Evolutionary conservation across 1,140 invertebrate genomes (phyloP).

Genomic region (Ceratina japonica): DNA sequence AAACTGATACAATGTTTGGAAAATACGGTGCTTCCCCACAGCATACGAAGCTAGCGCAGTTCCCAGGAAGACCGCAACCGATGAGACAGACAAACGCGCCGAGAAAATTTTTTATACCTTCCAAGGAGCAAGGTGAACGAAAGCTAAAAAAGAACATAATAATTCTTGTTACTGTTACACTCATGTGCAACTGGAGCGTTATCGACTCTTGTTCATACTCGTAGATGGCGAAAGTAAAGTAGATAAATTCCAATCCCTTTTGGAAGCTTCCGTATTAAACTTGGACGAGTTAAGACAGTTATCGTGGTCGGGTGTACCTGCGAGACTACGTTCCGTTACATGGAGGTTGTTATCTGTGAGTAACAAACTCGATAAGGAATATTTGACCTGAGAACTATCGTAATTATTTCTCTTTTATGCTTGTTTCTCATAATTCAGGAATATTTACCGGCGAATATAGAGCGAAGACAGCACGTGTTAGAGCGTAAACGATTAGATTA

Average conservation of each 20-base stretch:
- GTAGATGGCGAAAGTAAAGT: slow-evolving; percentile 85
- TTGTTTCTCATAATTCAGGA: slow-evolving; percentile 78
- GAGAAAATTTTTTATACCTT: slow-evolving; percentile 78
- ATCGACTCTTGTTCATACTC: slow-evolving; percentile 24
- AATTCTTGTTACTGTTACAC: no score
- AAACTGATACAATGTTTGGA: slow-evolving; percentile 46
- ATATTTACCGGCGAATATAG: slow-evolving; percentile 94
- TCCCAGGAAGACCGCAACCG: slow-evolving; percentile 77
- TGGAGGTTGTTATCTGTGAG: slow-evolving; percentile 89
- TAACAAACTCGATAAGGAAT: slow-evolving; percentile 1
- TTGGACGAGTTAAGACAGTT: slow-evolving; percentile 92
- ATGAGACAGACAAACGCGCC: slow-evolving; percentile 68
- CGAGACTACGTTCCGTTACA: slow-evolving; percentile 87
- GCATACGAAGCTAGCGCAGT: slow-evolving; percentile 67
- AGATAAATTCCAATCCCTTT: slow-evolving; percentile 89
- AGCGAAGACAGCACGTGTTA: slow-evolving; percentile 90
- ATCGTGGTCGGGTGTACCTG: slow-evolving; percentile 97
- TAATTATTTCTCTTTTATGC: not conserved
- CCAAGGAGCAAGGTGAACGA: slow-evolving; percentile 76
- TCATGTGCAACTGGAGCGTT: no score
- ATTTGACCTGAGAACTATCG: not conserved
- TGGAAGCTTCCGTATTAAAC: slow-evolving; percentile 87
- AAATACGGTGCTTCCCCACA: slow-evolving; percentile 66
- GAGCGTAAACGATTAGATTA: slow-evolving; percentile 97
- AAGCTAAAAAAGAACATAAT: no score